These are phyloP conservation scores for Malurus splendens DNA, from an alignment of 2,797 vertebrate genomes.

Conservation along the genomic window DNA sequence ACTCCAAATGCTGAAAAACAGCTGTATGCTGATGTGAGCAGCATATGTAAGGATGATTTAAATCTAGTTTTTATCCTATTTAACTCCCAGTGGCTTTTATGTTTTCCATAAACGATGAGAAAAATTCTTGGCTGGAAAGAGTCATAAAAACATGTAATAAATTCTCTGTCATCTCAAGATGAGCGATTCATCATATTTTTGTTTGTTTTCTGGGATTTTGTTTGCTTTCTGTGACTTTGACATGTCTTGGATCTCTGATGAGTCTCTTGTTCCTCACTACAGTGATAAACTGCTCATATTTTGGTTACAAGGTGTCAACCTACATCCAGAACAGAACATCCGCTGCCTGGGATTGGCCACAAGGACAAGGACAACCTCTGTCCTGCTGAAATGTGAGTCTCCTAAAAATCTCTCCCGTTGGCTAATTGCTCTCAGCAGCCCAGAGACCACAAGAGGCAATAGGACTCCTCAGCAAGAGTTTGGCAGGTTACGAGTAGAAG, in stretches of 20 bases:
- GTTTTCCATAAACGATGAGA: conserved; percentile 70
- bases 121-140: conserved; percentile 66
- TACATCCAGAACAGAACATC: not conserved
- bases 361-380: not conserved
- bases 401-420: not conserved
- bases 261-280: not conserved
- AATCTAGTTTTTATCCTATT: conserved; percentile 64
- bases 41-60: conserved; percentile 65
- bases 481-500: not conserved
- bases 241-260: not conserved
- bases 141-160: conserved; percentile 58
- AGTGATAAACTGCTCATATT: not conserved
- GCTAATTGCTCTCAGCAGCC: not conserved
- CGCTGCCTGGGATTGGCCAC: not conserved
- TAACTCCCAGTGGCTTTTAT: conserved; percentile 69
- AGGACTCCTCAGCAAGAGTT: not conserved
- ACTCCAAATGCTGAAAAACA: conserved; percentile 61
- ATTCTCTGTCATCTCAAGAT: conserved; percentile 49
- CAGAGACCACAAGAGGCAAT: not conserved
- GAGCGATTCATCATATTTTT: conserved; percentile 15
- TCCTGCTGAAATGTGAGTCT: not conserved
- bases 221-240: conserved; percentile 28
- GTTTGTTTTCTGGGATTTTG: conserved; percentile 28
- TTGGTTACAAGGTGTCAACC: not conserved
- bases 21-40: conserved; percentile 64